Evolutionary conservation across 2,888 invertebrate species (phyloP).

Genomic region (Quadroppia sp.): DNA sequence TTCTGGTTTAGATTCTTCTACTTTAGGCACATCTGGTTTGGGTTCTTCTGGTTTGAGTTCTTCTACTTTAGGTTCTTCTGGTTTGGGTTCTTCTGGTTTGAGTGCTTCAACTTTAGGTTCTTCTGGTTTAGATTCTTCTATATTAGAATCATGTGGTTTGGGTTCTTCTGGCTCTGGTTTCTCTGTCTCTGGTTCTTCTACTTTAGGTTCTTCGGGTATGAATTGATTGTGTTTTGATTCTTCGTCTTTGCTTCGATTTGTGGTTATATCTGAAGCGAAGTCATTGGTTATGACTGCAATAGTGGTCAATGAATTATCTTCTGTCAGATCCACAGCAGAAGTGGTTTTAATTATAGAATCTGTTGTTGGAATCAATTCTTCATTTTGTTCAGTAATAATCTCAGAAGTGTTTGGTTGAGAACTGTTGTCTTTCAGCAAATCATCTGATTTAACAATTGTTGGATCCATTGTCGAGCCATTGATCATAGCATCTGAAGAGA

Average conservation of each 20-base stretch:
- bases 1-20: too few species aligned
- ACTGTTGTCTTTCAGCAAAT: background rate
- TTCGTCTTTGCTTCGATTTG: background rate
- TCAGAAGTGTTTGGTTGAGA: background rate
- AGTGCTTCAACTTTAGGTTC: too few species aligned
- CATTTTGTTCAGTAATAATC: background rate
- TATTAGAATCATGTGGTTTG: too few species aligned
- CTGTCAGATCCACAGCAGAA: background rate
- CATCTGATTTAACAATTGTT: conserved; percentile 5
- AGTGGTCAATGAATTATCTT: background rate
- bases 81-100: background rate
- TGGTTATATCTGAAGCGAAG: background rate
- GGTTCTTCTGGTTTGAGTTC: background rate
- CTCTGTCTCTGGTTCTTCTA: background rate
- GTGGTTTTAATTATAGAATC: background rate
- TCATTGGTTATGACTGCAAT: background rate
- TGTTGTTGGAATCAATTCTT: background rate
- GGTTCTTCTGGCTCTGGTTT: background rate
- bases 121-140: too few species aligned
- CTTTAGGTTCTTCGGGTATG: too few species aligned
- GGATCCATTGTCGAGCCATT: background rate
- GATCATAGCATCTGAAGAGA: background rate
- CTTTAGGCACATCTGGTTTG: background rate
- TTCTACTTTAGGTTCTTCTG: background rate
- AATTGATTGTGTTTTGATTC: too few species aligned